These are phyloP conservation scores for Enteromius trimaculatus DNA, from an alignment of 2,797 vertebrate genomes.

Conservation along the genomic window DNA sequence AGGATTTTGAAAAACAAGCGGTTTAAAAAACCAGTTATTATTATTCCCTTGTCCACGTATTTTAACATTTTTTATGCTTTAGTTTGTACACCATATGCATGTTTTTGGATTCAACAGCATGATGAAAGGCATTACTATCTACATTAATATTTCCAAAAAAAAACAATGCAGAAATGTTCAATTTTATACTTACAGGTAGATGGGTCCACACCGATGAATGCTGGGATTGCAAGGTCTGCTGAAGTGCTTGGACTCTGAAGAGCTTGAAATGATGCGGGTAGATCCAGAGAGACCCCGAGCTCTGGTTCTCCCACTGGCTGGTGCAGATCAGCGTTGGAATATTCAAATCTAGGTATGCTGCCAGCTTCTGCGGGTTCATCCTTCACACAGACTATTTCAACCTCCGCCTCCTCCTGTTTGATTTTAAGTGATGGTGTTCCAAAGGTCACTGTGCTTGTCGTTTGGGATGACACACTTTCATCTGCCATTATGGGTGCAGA, in stretches of 20 bases:
- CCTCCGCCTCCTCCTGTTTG: constrained; percentile 65
- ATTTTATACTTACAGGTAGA: constrained; percentile 51
- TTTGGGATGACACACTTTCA: constrained; percentile 50
- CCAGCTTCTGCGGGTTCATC: constrained; percentile 72
- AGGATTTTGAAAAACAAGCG: background rate
- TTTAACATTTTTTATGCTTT: background rate
- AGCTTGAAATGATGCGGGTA: constrained; percentile 43
- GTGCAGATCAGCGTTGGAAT: constrained; percentile 49
- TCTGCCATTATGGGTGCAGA: constrained; percentile 59
- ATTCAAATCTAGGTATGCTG: constrained; percentile 63
- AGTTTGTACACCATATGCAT: background rate
- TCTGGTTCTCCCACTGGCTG: constrained; percentile 54
- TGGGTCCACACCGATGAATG: constrained; percentile 49
- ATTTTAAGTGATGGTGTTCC: constrained; percentile 38
- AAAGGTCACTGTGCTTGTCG: constrained; percentile 1
- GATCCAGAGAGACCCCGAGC: constrained; percentile 45
- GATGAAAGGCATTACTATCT: background rate
- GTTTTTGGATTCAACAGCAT: background rate
- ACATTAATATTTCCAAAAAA: background rate
- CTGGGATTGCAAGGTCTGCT: constrained; percentile 35
- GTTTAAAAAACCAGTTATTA: background rate
- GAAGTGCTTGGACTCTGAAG: constrained; percentile 45
- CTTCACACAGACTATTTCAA: constrained; percentile 77
- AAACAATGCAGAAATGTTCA: background rate
- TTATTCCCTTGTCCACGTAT: background rate